Conservation (phyloP, 2,113 vertebrate species). For the Ptyas mucosa region DNA sequence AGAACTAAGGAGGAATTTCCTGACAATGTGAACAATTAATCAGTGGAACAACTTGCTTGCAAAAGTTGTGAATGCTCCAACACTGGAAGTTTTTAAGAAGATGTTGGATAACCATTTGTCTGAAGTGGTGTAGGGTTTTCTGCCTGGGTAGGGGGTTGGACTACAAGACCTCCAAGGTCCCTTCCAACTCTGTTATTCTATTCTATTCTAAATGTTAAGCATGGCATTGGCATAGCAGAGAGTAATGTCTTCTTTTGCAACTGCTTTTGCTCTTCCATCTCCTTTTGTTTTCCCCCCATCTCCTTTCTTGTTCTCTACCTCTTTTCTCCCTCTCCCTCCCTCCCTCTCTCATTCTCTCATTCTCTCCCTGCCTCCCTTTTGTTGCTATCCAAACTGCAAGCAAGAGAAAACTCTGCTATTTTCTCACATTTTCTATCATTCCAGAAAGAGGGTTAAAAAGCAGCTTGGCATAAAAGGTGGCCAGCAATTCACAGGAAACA, state of each 20-base stretch:
- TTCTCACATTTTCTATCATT: not conserved
- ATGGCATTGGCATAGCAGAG: not conserved
- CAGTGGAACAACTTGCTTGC: too few species aligned
- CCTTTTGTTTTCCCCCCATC: too few species aligned
- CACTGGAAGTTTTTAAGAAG: too few species aligned
- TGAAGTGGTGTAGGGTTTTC: too few species aligned
- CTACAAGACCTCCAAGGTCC: too few species aligned
- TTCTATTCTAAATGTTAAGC: not conserved
- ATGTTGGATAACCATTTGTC: too few species aligned
- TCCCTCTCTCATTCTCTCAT: not conserved
- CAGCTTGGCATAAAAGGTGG: not conserved
- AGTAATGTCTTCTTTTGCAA: not conserved
- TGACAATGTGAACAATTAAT: too few species aligned
- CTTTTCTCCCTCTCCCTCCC: not conserved
- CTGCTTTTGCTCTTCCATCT: not conserved
- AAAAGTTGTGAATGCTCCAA: too few species aligned
- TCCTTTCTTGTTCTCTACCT: too few species aligned
- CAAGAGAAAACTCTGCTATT: not conserved
- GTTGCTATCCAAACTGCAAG: not conserved
- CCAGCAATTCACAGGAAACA: constrained; percentile 4
- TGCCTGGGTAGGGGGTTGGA: too few species aligned
- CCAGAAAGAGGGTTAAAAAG: not conserved
- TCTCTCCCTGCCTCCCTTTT: not conserved
- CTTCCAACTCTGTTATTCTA: too few species aligned
- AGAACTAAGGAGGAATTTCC: too few species aligned